Base-by-base conservation (phyloP, 2,797 vertebrate species). In the Stomatorhinus walkeri region DNA sequence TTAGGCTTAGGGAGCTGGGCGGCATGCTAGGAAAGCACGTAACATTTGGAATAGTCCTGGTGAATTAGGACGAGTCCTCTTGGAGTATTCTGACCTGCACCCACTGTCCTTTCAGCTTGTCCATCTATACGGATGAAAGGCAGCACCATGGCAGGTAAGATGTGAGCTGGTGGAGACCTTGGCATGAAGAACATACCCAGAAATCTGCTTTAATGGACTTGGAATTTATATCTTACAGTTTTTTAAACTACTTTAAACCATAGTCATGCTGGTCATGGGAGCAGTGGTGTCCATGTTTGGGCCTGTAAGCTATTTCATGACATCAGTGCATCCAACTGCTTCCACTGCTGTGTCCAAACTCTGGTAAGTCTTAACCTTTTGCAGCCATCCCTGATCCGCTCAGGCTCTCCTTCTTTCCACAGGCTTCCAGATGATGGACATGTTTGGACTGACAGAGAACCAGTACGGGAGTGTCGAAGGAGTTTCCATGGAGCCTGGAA, bases 361-460 rank as follows among this genome's bases (percentile, higher is more conserved):
- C 61, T 28, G 24, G 59, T 10, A 28, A 28, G 59, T 24, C 59
- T 83, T 48, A 56, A 6, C 2, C 36, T 43, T 48, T 83, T 48
- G 79, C 32, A 36, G 24, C 16, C 32, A 2, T 28, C 81, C 48
- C 48, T 49, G n/a, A 85, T 28, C n/a, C 3, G 7, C 46, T 83
- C 84, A 87, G 51, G 28, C 19, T 72, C n/a, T 43, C 61, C 59
- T 14, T 86, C 76, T 28, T 48, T 76, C 49, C 84, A 9, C 36
- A 99, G 98, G 98, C 79, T 99, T 99, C 95, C 96, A 96, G 90
- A 99, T 99, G 98, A 99, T 99, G 98, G 98, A 98, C 93, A 96
- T 97, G 94, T 99, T 99, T 89, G 97, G 98, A 12, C 94, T 99
- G 91, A 94, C 97, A 91, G 97, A 98, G 93, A 95, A 96, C 85